Base-by-base conservation (phyloP, 2,888 invertebrate genomes). In the Macrophya annulata region DNA sequence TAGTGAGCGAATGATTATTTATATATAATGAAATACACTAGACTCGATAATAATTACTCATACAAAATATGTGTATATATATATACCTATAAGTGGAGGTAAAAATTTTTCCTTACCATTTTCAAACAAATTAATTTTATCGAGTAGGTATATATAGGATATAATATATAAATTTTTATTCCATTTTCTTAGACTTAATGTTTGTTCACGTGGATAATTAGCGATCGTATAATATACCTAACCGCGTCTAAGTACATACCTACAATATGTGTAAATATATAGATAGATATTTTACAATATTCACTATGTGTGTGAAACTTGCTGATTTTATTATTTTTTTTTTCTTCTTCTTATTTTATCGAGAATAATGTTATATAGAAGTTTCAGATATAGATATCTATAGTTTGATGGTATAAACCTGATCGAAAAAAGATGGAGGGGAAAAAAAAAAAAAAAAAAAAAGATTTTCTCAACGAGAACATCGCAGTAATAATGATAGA, bases 281-380 rank as follows among this genome's bases (percentile, higher is more conserved):
- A 48, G 9, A 62, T 0, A 10, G 8, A 3, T 62, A 3, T 25
- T 62, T 62, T 25, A 62, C n/a, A n/a, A n/a, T 62, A 25, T 62
- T 62, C 21, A 25, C 12, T 25, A 31, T 31, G 31, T 31, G 21
- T 25, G 25, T 9, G 25, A 71, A 8, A 71, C 37, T 71, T 71
- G 84, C 74, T 9, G 45, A 84, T 81, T 84, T 79, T 74, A 81
- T 72, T n/a, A 37, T 48, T 65, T 79, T 25, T 59, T 85, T 84
- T 48, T 48, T 81, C 25, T 40, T 81, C n/a, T n/a, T n/a, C n/a
- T n/a, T n/a, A n/a, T 84, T 15, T 45, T 87, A 48, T 48, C 9
- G 12, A 1, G 62, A 25, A 62, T 62, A 25, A 55, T n/a, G n/a
- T 55, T n/a, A n/a, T 51, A n/a, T n/a, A 55, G n/a, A n/a, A 55